Evolutionary conservation across 2,888 invertebrate genomes (phyloP), one percentile per base, ranked within the genome.

Genomic region (Athalia cordata): DNA sequence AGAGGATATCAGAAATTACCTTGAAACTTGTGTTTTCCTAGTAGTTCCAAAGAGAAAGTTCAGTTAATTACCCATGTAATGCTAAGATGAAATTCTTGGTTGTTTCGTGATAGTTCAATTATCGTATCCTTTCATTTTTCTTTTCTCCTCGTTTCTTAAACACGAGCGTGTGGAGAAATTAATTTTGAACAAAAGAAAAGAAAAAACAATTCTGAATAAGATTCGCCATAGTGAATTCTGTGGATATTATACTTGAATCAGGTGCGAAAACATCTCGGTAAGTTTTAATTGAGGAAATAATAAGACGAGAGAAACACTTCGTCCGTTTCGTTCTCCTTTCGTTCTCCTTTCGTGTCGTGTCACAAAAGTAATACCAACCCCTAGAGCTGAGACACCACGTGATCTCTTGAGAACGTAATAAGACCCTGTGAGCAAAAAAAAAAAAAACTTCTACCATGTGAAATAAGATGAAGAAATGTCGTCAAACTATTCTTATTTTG

Each of bases 241-340:
- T n/a, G 55, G 11, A 43, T 7, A 52, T 55, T 4, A n/a, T 11
- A n/a, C 55, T 8, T 3, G 55, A 55, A 55, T 8, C 55, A 55
- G 55, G 55, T 55, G n/a, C n/a, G n/a, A 55, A 55, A 11, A 11
- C 55, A n/a, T 55, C 55, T 29, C 29, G 45, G 47, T 50, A 75
- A 75, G 62, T 75, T 75, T 75, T 75, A 75, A 75, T 75, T 75
- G 75, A 61, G 75, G 75, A 75, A 75, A 62, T 66, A n/a, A 13
- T 57, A 75, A 72, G 15, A 50, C 61, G 75, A 61, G 75, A 75
- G 62, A 29, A 1, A 29, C 29, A 29, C 29, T 29, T 29, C 29
- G 29, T 29, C 2, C 29, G 29, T 29, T 29, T 29, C 29, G 1
- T 29, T 29, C n/a, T 29, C 29, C 29, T 29, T 29, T 29, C 29